phyloP scores from a whole-genome alignment of 2,797 vertebrate genomes.

The Anolis apletophallus region DNA sequence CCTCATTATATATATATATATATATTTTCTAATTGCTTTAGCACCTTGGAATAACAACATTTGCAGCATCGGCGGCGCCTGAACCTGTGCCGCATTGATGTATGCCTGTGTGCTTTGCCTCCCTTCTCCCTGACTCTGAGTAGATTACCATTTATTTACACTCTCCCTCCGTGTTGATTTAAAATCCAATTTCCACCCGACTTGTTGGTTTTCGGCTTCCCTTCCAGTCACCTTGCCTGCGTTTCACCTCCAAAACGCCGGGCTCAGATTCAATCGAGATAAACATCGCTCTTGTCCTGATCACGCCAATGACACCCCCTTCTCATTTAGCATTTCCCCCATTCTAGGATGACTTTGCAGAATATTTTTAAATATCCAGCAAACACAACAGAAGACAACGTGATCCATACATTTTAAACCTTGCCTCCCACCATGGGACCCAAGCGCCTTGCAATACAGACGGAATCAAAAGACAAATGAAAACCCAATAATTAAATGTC shows the following conservation, averaged over 20 bases:
- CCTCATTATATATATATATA: too few relatives aligned
- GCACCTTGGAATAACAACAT: neutral
- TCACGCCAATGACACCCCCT: neutral
- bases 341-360: neutral
- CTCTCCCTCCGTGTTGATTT: slow-evolving; percentile 15
- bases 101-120: too few relatives aligned
- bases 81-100: too few relatives aligned
- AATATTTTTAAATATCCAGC: neutral
- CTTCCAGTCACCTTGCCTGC: slow-evolving; percentile 24
- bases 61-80: neutral
- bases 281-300: neutral
- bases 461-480: too few relatives aligned
- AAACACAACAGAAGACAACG: neutral
- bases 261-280: neutral
- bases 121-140: neutral
- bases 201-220: slow-evolving; percentile 26
- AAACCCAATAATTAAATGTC: too few relatives aligned
- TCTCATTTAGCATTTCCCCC: neutral
- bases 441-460: too few relatives aligned
- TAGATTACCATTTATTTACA: slow-evolving; percentile 26
- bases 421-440: too few relatives aligned
- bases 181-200: slow-evolving; percentile 34
- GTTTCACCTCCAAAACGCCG: slow-evolving; percentile 16
- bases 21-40: neutral
- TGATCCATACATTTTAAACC: too few relatives aligned